Evolutionary conservation across 2,888 invertebrate genomes (phyloP), one percentile per base, ranked within the genome.

Genomic region (Lobophora halterata): DNA sequence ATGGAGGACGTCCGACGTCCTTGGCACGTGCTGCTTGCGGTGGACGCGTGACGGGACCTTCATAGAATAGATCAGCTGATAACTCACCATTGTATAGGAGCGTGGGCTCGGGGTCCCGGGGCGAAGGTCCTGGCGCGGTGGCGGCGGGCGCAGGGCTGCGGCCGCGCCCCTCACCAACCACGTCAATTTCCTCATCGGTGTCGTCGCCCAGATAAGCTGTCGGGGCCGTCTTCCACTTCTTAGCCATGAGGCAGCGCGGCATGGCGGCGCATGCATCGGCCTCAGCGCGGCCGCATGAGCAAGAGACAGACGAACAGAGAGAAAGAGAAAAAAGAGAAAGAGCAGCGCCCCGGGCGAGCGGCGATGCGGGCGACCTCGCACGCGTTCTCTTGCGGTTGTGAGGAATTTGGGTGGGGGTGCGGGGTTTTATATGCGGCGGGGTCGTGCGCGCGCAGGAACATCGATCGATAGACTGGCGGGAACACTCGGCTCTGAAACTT

Each of bases 181-280:
- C 95, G 90, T 95, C 95, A 88, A 95, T 94, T 89, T 95, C 95
- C 86, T 95, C 95, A 59, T 93, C 86, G 51, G 83, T 81, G 89
- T 86, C 85, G 60, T 92, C 92, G 58, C 90, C 91, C 73, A 88
- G 89, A 81, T 79, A 90, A 79, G 77, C 79, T 76, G 71, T 79
- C 72, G 77, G 76, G 72, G 75, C 82, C 80, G 92, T 94, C 92
- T 96, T 96, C 95, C 96, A 96, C 91, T 96, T 96, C 89, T 96
- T 96, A 72, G 96, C 96, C 95, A 96, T 96, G 86, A 96, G 92
- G 90, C 96, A 96, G 83, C 96, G 95, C 89, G 96, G 96, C 96
- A 96, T 96, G 82, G 89, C 91, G 88, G 86, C 82, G 87, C 88
- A 81, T 76, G 81, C 83, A 88, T 86, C 85, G 75, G 83, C 85